Evolutionary conservation across 2,888 invertebrate genomes (phyloP), one percentile per base, ranked within the genome.

Genomic region (Fragum whitleyi): DNA sequence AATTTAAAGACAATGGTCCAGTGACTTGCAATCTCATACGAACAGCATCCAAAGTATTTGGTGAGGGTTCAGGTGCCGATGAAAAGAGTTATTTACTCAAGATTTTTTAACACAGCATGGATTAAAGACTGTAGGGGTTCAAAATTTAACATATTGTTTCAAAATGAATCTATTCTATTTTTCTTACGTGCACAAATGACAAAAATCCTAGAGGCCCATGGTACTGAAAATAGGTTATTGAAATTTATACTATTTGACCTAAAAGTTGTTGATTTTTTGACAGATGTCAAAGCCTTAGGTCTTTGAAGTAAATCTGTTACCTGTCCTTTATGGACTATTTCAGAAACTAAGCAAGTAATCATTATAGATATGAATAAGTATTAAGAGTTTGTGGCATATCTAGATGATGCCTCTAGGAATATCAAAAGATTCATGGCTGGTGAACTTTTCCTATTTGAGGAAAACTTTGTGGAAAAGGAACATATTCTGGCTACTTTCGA

Each of bases 1-100:
- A 14, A 16, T 53, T 51, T 7, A 72, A 72, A 23, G 53, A 68
- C 53, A 32, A 26, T 39, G 72, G 79, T 23, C 74, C 78, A 19
- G 76, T 76, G 1, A 73, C 61, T 7, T 78, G 74, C 53, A 39
- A 79, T 2, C 70, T 81, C 23, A 39, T 78, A 21, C n/a, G 81
- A 26, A 81, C 76, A n/a, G 70, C 76, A 32, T 59, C 79, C 6
- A 75, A 80, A 62, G 77, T 73, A 55, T 83, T 83, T 65, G 77
- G 75, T 16, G 68, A 67, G 19, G 75, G 70, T 32, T 61, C 21
- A n/a, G 57, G 78, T 14, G 82, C 57, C 14, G 82, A 79, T 51
- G 79, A 71, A 77, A 59, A 83, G 79, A 59, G 53, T 75, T 28
- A 23, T 75, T 71, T 75, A 26, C 57, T 2, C 29, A 36, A 39